These are phyloP conservation scores for Nicator chloris DNA, from an alignment of 2,113 vertebrate species.

Conservation along the genomic window DNA sequence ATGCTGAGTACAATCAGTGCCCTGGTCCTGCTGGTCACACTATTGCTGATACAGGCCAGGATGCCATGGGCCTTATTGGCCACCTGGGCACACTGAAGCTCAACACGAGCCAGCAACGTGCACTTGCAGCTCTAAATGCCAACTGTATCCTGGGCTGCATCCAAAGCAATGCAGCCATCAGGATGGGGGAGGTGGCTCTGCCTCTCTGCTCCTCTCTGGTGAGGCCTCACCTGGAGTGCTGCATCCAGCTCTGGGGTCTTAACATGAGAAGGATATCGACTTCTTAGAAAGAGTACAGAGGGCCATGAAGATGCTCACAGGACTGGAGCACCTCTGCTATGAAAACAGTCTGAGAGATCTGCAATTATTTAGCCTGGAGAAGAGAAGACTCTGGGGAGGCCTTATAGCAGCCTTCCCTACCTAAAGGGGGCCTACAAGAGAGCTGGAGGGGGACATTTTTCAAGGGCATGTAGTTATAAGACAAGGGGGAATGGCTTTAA, in stretches of 20 bases:
- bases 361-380: not conserved
- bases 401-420: not conserved
- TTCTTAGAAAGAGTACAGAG: not conserved
- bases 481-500: not conserved
- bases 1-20: not conserved
- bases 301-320: not conserved
- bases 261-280: not conserved
- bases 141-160: not conserved
- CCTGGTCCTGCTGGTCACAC: not conserved
- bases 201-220: not conserved
- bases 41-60: not conserved
- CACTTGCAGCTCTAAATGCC: not conserved
- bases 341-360: not conserved
- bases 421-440: not conserved
- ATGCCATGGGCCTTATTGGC: not conserved
- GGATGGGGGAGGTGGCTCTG: not conserved
- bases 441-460: not conserved
- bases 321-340: not conserved
- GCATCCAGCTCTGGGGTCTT: not conserved
- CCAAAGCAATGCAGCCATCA: not conserved
- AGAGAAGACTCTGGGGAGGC: not conserved
- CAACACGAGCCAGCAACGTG: not conserved
- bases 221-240: not conserved
- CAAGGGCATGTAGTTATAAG: not conserved
- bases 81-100: not conserved